phyloP scores from a whole-genome alignment of 1,140 invertebrate species.

The Formica selysi region DNA sequence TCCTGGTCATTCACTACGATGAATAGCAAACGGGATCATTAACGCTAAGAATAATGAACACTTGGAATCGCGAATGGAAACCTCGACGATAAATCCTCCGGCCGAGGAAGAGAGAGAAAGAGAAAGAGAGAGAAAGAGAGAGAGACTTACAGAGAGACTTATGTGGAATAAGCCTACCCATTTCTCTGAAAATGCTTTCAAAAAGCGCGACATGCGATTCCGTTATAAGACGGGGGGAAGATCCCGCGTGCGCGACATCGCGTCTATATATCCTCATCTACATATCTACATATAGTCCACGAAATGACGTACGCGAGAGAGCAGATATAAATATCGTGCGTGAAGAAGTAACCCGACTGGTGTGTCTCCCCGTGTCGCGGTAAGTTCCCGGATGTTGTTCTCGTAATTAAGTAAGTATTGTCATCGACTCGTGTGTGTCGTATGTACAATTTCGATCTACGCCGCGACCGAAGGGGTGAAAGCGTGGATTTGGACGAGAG shows the following conservation, averaged over 20 bases:
- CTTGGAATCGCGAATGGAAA: slow-evolving; percentile 48
- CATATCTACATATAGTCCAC: background rate
- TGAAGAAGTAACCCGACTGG: background rate
- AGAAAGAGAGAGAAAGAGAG: background rate
- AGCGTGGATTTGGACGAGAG: background rate
- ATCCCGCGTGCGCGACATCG: background rate
- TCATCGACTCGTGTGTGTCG: slow-evolving; percentile 71
- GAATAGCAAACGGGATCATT: slow-evolving; percentile 50
- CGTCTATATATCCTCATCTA: background rate
- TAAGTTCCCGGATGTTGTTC: background rate
- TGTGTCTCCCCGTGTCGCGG: background rate
- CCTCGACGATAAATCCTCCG: background rate
- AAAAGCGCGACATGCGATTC: slow-evolving; percentile 16
- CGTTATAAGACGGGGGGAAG: no score
- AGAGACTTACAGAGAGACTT: slow-evolving; percentile 17
- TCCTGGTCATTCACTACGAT: slow-evolving; percentile 37
- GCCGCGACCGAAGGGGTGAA: background rate
- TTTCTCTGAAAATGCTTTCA: background rate
- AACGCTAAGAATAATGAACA: slow-evolving; percentile 59
- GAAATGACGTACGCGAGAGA: background rate
- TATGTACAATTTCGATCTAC: slow-evolving; percentile 54
- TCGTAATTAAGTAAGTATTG: slow-evolving; percentile 68
- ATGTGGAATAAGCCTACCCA: background rate
- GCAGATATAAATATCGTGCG: background rate
- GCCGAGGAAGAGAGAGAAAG: slow-evolving; percentile 6